Percentiles rank a stretch among this genome's conserved stretches.
Evolutionary conservation across 2,113 vertebrate species (phyloP).

Genomic region (Pollachius pollachius): DNA sequence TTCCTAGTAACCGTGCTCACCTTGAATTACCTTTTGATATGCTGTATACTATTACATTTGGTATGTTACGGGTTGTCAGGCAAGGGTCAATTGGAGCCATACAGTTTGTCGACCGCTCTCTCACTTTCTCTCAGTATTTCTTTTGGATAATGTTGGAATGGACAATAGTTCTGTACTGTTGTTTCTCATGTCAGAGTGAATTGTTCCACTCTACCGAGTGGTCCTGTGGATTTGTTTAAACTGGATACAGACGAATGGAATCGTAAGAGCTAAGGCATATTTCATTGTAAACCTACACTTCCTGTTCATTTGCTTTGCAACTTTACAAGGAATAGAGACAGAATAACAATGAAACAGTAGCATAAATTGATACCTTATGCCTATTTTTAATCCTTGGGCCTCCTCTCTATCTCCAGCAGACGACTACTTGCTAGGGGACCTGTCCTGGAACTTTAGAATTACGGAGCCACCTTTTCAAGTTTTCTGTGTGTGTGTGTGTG

Average conservation of each 20-base stretch:
- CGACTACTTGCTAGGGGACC: too few relatives aligned
- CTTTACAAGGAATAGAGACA: too few relatives aligned
- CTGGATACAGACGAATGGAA: neutral
- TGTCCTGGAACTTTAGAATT: too few relatives aligned
- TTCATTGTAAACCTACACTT: neutral
- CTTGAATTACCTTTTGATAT: neutral
- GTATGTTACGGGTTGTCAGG: neutral
- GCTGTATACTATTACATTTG: neutral
- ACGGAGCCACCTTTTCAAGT: too few relatives aligned
- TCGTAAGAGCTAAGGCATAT: neutral
- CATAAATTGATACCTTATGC: too few relatives aligned
- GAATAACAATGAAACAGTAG: too few relatives aligned
- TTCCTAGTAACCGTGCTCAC: neutral
- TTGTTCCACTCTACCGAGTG: neutral
- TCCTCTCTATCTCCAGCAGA: too few relatives aligned
- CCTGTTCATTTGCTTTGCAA: conserved; percentile 10
- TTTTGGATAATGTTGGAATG: neutral
- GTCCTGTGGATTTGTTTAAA: neutral
- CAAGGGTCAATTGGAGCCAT: neutral
- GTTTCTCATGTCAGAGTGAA: neutral
- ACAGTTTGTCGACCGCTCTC: neutral
- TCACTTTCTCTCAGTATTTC: neutral
- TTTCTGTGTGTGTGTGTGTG: too few relatives aligned
- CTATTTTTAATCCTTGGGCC: too few relatives aligned
- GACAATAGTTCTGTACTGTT: neutral